Evolutionary conservation across 2,888 invertebrate genomes (phyloP), one percentile per base, ranked within the genome.

Genomic region (Malacosoma neustria): DNA sequence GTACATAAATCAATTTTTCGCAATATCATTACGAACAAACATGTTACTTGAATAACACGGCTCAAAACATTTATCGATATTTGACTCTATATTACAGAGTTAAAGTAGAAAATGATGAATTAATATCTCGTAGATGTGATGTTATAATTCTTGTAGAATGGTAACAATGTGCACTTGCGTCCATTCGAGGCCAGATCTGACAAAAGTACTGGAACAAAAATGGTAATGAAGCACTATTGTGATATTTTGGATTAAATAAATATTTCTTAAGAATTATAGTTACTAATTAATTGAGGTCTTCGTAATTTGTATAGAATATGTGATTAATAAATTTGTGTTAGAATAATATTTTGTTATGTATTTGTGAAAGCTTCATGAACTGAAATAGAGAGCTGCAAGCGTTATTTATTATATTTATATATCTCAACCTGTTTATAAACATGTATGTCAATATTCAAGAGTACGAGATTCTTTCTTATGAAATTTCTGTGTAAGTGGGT

Each of bases 1-100:
- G 65, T 69, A 63, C 77, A 73, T 82, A 82, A 82, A 82, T 82
- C 80, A 82, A 80, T 82, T 82, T 81, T 81, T 80, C 81, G 81
- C 81, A 82, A 82, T 77, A 80, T 79, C 72, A 55, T 64, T 39
- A 40, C 39, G 43, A 36, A 40, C 22, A 38, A 46, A 44, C 29
- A 41, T 22, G 37, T 14, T 14, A 41, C 45, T 46, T 35, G 43
- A 5, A 43, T 1, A n/a, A n/a, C n/a, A n/a, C n/a, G n/a, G n/a
- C n/a, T n/a, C 44, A 65, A 50, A 42, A 35, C 3, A 15, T 15
- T 12, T 4, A 33, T 22, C 9, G 2, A 56, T 50, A 42, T 29
- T 29, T 11, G 41, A 48, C 54, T 48, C 45, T 51, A 53, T 13
- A 1, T 0, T 2, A 0, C 9, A 4, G n/a, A 1, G 1, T 11